Evolutionary conservation across 2,797 vertebrate species (phyloP).

Genomic region (Pristis pectinata): DNA sequence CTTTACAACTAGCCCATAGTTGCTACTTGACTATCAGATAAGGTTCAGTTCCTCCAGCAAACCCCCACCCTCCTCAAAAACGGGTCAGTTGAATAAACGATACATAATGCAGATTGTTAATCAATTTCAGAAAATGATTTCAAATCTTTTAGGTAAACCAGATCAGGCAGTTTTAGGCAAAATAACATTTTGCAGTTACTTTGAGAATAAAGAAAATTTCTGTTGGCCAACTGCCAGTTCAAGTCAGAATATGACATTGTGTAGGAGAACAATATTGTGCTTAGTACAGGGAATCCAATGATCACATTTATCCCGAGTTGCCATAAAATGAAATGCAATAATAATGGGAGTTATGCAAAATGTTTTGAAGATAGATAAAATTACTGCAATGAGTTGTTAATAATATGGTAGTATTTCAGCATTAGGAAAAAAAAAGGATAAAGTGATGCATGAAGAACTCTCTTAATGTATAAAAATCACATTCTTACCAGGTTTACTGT

Average conservation of each 20-base stretch:
- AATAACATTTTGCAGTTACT: not conserved
- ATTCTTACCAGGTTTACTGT: not conserved
- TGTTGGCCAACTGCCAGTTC: not conserved
- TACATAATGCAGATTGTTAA: slow-evolving; percentile 11
- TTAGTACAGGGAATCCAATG: not conserved
- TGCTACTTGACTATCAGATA: not conserved
- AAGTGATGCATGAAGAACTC: not conserved
- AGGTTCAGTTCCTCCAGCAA: not conserved
- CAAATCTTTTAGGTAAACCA: not conserved
- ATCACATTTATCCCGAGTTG: not conserved
- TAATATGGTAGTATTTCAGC: not conserved
- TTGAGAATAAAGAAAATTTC: not conserved
- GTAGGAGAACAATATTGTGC: not conserved
- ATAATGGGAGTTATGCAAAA: not conserved
- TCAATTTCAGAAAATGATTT: not conserved
- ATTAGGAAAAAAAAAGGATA: not conserved
- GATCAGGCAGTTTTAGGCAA: not conserved
- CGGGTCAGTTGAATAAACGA: not conserved
- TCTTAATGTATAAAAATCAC: not conserved
- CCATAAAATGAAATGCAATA: not conserved
- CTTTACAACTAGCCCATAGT: not conserved
- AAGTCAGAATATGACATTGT: not conserved
- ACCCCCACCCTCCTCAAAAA: not conserved
- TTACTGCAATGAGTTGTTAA: not conserved
- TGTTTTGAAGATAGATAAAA: not conserved